Evolutionary conservation across 2,888 invertebrate species (phyloP), one percentile per base, ranked within the genome.

Genomic region (Darwinula stevensoni): DNA sequence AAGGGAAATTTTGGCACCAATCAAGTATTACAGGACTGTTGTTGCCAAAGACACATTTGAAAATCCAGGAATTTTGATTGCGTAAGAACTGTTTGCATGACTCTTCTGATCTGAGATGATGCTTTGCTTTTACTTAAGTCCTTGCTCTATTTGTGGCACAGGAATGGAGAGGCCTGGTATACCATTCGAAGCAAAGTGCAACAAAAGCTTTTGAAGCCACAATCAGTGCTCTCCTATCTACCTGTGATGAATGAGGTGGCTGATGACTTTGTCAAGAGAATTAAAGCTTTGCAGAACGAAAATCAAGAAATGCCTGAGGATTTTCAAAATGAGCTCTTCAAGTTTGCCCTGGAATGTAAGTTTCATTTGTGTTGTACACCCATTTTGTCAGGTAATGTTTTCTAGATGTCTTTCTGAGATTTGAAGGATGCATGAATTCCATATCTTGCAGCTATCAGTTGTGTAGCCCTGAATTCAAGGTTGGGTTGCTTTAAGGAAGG

Each of bases 141-240:
- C n/a, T 22, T 22, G 6, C 22, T 22, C 22, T 9, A 22, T 22
- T 22, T 15, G 6, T 16, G 17, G 48, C 54, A 11, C 50, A 84
- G 86, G 0, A 82, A 86, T 47, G 86, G 86, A 1, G 76, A 82
- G 36, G 66, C 72, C 43, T 88, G 88, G 88, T 70, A 75, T 38
- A 62, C 64, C 42, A 73, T 86, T 48, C 65, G 86, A 9, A 73
- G 74, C 2, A 69, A 71, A 40, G 76, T 84, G 0, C 84, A 86
- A 47, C 71, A 74, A 42, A 75, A 82, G 3, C 69, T 84, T 44
- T 58, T 88, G 37, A 73, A 78, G 47, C 67, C 80, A 1, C 70
- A 71, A 18, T 47, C 49, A 14, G 49, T 56, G 5, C 42, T 45
- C 12, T 44, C 45, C 29, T 56, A 47, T 38, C 39, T 54, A 6